Evolutionary conservation across 1,140 invertebrate genomes (phyloP), one percentile per base, ranked within the genome.

Genomic region (Psilanteris sp.): DNA sequence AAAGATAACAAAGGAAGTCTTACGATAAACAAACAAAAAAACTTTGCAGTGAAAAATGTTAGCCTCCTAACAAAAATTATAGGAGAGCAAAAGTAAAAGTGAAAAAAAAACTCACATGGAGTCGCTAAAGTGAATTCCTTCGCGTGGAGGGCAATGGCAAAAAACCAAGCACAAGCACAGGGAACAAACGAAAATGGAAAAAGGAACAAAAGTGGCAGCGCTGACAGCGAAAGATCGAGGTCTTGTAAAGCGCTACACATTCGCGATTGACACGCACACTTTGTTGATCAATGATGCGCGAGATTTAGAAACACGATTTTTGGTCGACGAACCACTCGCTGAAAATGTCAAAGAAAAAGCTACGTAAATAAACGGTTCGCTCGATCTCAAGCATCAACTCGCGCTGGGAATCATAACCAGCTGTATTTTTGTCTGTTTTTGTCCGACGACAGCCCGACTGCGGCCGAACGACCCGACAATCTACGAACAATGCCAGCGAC

Each of bases 351-450:
- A 64, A 24, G 48, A 50, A 72, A 64, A 62, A 57, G 26, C 9
- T 18, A 50, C 34, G 7, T 36, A 61, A 71, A 48, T 39, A 64
- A 72, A 64, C 39, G 1, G 36, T 34, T 26, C 2, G 27, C 14
- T 43, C 41, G 27, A 31, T 39, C 34, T 57, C 6, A 26, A 41
- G 43, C 24, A 57, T 64, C 52, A 64, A 72, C 50, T 64, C 68
- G 27, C 57, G 57, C 41, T n/a, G 10, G 36, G 14, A 57, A 72
- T 72, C 68, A 64, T 66, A 57, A 59, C 59, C 70, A 66, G 59
- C 70, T 66, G 70, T 66, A 64, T 66, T 64, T 64, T 57, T 57
- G 68, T 64, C 59, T 64, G 68, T 57, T 72, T 72, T 72, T 57
- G 34, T 64, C 59, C 70, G 59, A 66, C 59, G 52, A 71, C 46